Base-by-base conservation (phyloP, 2,888 invertebrate genomes). In the Odontothrips loti region DNA sequence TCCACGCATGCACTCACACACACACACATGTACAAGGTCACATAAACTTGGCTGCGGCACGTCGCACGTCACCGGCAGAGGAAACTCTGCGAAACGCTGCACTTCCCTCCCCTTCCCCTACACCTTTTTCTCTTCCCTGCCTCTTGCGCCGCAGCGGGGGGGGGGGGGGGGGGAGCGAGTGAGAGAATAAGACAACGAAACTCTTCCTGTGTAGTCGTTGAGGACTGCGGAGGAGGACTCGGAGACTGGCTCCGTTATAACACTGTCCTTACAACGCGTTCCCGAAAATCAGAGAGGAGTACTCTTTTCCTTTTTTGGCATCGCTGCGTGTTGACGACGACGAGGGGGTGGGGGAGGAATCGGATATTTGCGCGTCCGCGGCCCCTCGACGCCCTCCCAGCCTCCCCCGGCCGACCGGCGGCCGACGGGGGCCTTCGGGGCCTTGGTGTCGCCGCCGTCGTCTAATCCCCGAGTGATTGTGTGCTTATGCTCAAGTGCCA, bases 391-490 rank as follows among this genome's bases (percentile, higher is more conserved):
- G 34, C 34, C 34, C 34, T 4, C n/a, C 2, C 15, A 8, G 6
- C 58, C 58, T 17, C 58, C 68, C 23, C 0, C 68, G 17, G 58
- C 12, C 12, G 51, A 10, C 15, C 15, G 10, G 48, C 48, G 10
- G 34, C 6, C 34, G 34, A 43, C 34, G 34, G 34, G 34, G 58
- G 6, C 58, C n/a, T 58, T 58, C 58, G 58, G 34, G 34, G 34
- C 34, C 34, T 11, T 15, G 58, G 58, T 51, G 58, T 20, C 20
- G n/a, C 17, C 6, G 23, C 0, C 27, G 23, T 23, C 68, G 68
- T 27, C 68, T 75, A 75, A 75, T 75, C 68, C 68, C 27, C 68
- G 68, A 27, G 68, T 75, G 68, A 75, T 75, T 75, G 68, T 75
- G 68, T 75, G 27, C 68, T 75, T 17, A 58, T 58, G 58, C n/a